phyloP scores from a whole-genome alignment of 2,797 vertebrate species.

The Trichosurus vulpecula region DNA sequence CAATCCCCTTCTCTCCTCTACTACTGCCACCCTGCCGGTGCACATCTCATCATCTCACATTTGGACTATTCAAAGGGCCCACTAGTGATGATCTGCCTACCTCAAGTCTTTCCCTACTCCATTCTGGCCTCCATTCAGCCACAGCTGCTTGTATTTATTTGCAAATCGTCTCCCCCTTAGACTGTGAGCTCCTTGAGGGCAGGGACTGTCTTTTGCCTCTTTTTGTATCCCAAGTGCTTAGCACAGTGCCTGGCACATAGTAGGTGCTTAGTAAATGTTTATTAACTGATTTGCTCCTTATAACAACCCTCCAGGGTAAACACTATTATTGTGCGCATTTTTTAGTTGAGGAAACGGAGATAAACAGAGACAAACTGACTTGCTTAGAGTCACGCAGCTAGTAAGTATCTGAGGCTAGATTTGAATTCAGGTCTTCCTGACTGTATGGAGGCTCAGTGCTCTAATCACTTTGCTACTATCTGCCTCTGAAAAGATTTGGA shows the following conservation, averaged over 20 bases:
- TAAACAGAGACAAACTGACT: background rate
- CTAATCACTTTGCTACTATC: too few species aligned
- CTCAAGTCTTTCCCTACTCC: background rate
- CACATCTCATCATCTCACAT: too few species aligned
- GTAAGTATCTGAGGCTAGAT: background rate
- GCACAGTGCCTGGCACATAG: background rate
- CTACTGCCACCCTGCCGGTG: background rate
- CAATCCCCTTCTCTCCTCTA: background rate
- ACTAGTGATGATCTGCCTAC: background rate
- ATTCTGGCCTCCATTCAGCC: background rate
- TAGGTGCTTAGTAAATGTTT: background rate
- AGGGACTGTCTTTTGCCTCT: background rate
- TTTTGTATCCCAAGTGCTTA: background rate
- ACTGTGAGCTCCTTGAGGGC: slow-evolving; percentile 5
- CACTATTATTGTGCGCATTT: too few species aligned
- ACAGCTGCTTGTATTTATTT: background rate
- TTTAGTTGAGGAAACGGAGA: background rate
- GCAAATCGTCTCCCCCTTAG: background rate
- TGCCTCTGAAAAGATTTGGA: background rate
- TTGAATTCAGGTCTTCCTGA: background rate
- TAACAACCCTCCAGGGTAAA: background rate
- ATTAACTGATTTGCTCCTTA: background rate
- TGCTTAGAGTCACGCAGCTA: background rate
- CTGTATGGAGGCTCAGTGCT: too few species aligned
- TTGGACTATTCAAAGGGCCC: background rate